Evolutionary conservation across 1,140 invertebrate genomes (phyloP).

Genomic region (Heliconius hermathena): DNA sequence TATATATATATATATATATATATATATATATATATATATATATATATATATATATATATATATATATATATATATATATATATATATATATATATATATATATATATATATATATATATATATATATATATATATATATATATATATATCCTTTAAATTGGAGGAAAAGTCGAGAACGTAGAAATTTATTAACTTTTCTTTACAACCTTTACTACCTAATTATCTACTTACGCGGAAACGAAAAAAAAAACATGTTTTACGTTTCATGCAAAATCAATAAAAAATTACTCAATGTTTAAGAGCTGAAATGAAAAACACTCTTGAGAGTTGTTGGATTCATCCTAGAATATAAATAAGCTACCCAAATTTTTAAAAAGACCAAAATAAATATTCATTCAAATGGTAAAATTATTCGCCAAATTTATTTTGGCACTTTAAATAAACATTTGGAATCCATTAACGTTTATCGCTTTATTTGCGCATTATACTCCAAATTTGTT

Average conservation of each 20-base stretch:
- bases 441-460: constrained; percentile 28
- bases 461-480: constrained; percentile 16
- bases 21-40: too few species aligned
- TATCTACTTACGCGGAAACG: too few species aligned
- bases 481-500: background rate
- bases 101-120: too few species aligned
- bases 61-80: too few species aligned
- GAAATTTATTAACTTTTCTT: too few species aligned
- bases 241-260: background rate
- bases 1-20: too few species aligned
- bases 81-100: too few species aligned
- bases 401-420: constrained; percentile 23
- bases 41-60: too few species aligned
- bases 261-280: background rate
- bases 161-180: too few species aligned
- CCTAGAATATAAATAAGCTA: constrained; percentile 8
- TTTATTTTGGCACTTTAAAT: constrained; percentile 24
- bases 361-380: constrained; percentile 7
- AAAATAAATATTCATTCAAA: constrained; percentile 25
- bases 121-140: too few species aligned
- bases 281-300: background rate
- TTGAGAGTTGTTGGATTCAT: background rate
- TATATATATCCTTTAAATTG: too few species aligned
- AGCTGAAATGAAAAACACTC: background rate
- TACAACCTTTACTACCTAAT: too few species aligned